phyloP scores from a whole-genome alignment of 2,888 invertebrate genomes.

The Pseudococcus jackbeardsleyi region DNA sequence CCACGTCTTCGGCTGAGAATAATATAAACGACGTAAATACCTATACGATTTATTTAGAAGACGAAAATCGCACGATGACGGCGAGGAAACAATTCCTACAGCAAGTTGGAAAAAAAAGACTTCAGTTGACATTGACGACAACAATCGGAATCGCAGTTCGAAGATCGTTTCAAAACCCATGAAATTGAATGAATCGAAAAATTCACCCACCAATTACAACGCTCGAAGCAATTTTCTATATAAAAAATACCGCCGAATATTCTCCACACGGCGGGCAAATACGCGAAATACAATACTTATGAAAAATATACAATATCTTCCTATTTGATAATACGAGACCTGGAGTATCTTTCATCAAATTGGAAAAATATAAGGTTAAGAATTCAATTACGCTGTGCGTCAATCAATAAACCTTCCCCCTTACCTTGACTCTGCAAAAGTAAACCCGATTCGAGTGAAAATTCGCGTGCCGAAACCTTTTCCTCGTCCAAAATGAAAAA shows the following conservation, averaged over 20 bases:
- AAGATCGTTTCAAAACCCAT: neutral
- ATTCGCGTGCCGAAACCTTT: neutral
- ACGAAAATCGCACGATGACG: neutral
- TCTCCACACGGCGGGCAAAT: neutral
- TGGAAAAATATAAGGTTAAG: slow-evolving; percentile 18
- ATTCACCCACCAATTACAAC: slow-evolving; percentile 9
- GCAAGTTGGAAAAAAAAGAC: neutral
- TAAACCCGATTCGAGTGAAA: slow-evolving; percentile 20
- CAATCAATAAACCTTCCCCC: slow-evolving; percentile 11
- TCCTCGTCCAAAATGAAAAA: neutral
- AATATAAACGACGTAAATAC: neutral
- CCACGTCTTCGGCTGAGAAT: neutral
- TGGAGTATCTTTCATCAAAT: slow-evolving; percentile 9
- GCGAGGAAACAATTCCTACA: neutral
- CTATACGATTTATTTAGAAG: neutral
- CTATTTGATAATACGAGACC: slow-evolving; percentile 17
- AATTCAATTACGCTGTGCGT: slow-evolving; percentile 10
- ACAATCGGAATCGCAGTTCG: neutral
- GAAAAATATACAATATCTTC: slow-evolving; percentile 30
- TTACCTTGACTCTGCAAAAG: neutral
- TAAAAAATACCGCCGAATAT: neutral
- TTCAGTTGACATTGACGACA: neutral
- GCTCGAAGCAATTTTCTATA: neutral
- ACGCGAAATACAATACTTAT: slow-evolving; percentile 27
- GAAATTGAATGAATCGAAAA: slow-evolving; percentile 31